phyloP scores from a whole-genome alignment of 2,113 vertebrate genomes.

The Poeciliopsis retropinna region DNA sequence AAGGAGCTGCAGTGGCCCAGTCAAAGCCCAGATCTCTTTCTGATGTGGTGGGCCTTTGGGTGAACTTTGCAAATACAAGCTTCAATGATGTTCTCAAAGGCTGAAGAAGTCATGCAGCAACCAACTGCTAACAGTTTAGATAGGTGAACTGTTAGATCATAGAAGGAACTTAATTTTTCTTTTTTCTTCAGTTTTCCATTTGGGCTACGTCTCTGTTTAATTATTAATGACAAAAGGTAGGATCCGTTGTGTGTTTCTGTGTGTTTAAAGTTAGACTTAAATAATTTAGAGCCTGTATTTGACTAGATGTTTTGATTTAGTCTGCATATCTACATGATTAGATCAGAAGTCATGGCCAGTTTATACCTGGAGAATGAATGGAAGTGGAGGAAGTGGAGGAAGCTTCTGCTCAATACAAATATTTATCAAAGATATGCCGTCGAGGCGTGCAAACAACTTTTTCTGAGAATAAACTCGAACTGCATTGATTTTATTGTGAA shows the following conservation, averaged over 20 bases:
- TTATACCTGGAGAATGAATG: neutral
- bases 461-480: neutral
- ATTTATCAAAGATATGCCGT: neutral
- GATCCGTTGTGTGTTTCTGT: neutral
- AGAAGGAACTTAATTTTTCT: too few species aligned
- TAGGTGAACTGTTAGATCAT: too few species aligned
- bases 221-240: neutral
- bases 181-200: neutral
- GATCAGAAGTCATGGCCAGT: neutral
- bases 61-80: too few species aligned
- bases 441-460: neutral
- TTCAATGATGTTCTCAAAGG: too few species aligned
- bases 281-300: neutral
- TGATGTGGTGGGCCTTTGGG: too few species aligned
- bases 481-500: too few species aligned
- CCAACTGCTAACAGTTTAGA: too few species aligned
- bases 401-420: neutral
- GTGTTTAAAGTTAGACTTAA: neutral
- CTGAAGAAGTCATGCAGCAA: too few species aligned
- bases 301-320: neutral
- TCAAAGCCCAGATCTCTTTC: too few species aligned
- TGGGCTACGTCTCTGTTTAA: neutral
- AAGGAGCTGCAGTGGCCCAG: too few species aligned
- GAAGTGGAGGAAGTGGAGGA: neutral
- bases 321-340: neutral